Percentiles rank a stretch among this genome's conserved stretches.
Conservation (phyloP, 1,140 invertebrate genomes). For the Drosophila pectinifera region DNA sequence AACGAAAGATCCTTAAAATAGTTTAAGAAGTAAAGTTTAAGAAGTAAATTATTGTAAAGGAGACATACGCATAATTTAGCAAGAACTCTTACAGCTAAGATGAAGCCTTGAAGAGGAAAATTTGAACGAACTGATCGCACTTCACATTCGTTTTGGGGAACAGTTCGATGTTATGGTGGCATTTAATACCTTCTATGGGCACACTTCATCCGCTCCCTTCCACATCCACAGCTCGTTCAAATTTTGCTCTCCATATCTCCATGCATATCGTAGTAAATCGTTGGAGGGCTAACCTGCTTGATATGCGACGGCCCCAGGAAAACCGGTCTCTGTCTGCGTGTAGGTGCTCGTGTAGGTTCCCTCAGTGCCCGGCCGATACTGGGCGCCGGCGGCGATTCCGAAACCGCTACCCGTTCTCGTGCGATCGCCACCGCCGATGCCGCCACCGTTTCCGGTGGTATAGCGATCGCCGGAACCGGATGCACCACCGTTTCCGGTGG, state of each 20-base stretch:
- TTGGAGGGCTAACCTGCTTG: conserved; percentile 74
- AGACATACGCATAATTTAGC: conserved; percentile 36
- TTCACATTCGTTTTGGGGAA: background rate
- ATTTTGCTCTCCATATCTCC: conserved; percentile 67
- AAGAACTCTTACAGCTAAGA: conserved; percentile 23
- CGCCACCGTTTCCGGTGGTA: conserved; percentile 37
- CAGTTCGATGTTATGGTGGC: background rate
- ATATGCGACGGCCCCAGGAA: conserved; percentile 80
- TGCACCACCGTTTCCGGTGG: conserved; percentile 35
- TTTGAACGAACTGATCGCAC: conserved; percentile 45
- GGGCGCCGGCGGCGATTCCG: conserved; percentile 35
- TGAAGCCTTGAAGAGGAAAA: conserved; percentile 35
- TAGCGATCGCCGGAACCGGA: conserved; percentile 27
- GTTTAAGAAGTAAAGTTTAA: conserved; percentile 34
- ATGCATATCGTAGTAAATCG: conserved; percentile 38
- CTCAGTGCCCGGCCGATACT: conserved; percentile 40
- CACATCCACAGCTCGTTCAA: conserved; percentile 57
- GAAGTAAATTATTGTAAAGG: conserved; percentile 21
- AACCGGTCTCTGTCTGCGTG: conserved; percentile 71
- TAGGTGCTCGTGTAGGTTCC: conserved; percentile 64
- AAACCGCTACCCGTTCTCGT: conserved; percentile 35
- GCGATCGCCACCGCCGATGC: conserved; percentile 26
- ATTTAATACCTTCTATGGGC: background rate
- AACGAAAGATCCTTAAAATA: conserved; percentile 44
- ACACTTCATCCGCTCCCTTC: conserved; percentile 3